Evolutionary conservation across 2,797 vertebrate species (phyloP).

Genomic region (Siniperca obscura): DNA sequence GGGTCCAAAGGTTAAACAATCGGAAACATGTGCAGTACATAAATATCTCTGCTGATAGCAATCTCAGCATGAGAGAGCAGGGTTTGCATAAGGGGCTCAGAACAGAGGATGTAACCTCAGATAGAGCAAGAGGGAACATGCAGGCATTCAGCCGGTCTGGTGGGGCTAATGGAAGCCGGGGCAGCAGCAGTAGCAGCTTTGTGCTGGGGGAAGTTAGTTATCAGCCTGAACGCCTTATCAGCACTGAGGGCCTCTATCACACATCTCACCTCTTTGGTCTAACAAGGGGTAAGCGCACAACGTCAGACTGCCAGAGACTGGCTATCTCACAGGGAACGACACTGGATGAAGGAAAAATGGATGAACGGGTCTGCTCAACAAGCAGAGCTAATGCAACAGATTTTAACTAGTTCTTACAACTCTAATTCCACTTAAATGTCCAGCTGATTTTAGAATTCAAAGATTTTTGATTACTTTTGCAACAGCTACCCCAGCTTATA

Average conservation of each 20-base stretch:
- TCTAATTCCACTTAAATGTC: neutral
- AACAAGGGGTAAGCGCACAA: slow-evolving; percentile 73
- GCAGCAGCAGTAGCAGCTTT: slow-evolving; percentile 65
- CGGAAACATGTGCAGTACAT: slow-evolving; percentile 82
- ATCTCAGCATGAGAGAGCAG: slow-evolving; percentile 65
- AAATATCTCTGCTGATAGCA: slow-evolving; percentile 77
- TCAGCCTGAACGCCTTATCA: slow-evolving; percentile 81
- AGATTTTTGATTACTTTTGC: neutral
- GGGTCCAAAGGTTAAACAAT: slow-evolving; percentile 84
- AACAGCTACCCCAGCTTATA: neutral
- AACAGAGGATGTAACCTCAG: slow-evolving; percentile 76
- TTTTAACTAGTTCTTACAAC: slow-evolving; percentile 18
- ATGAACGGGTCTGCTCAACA: slow-evolving; percentile 24
- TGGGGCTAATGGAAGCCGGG: slow-evolving; percentile 75
- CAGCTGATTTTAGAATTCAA: neutral
- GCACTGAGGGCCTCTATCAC: slow-evolving; percentile 75
- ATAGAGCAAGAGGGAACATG: slow-evolving; percentile 57
- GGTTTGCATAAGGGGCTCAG: slow-evolving; percentile 70
- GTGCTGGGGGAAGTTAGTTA: slow-evolving; percentile 69
- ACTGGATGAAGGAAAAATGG: slow-evolving; percentile 41
- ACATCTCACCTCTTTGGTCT: slow-evolving; percentile 80
- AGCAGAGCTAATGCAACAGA: slow-evolving; percentile 25
- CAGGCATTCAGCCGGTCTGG: slow-evolving; percentile 54
- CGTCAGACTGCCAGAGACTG: slow-evolving; percentile 52
- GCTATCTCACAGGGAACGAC: slow-evolving; percentile 59